A percentile compares a stretch with the other conserved stretches of the same genome.
Conservation (phyloP, 2,797 vertebrate genomes). For the Garrulus glandarius region DNA sequence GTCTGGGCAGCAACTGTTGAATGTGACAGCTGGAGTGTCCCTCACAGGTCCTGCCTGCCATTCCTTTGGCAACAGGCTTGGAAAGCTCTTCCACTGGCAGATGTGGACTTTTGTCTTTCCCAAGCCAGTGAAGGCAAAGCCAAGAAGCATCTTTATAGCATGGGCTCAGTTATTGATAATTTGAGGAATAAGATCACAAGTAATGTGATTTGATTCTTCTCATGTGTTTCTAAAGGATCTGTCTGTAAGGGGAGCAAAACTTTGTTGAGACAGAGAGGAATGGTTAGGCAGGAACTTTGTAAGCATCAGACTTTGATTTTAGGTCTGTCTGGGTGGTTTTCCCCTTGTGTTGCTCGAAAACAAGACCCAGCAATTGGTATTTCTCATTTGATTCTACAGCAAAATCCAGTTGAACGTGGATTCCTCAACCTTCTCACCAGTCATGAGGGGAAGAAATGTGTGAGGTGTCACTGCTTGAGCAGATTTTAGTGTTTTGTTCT, state of each 20-base stretch:
- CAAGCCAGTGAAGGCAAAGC: neutral
- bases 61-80: neutral
- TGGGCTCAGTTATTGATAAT: fast-evolving
- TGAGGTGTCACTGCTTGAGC: neutral
- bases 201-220: neutral
- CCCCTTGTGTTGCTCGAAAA: neutral
- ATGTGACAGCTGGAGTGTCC: neutral
- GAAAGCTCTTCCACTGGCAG: neutral
- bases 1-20: neutral
- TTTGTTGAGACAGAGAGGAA: neutral
- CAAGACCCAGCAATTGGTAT: neutral
- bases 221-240: neutral
- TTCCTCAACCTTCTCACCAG: neutral
- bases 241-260: neutral
- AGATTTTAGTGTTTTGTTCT: neutral
- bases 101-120: neutral
- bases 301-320: neutral
- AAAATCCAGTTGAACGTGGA: neutral
- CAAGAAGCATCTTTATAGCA: neutral
- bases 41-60: fast-evolving
- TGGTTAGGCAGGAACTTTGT: neutral
- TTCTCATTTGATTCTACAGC: neutral
- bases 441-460: neutral
- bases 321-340: neutral
- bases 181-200: neutral